Conservation (phyloP, 2,113 vertebrate genomes). For the Aptenodytes forsteri region DNA sequence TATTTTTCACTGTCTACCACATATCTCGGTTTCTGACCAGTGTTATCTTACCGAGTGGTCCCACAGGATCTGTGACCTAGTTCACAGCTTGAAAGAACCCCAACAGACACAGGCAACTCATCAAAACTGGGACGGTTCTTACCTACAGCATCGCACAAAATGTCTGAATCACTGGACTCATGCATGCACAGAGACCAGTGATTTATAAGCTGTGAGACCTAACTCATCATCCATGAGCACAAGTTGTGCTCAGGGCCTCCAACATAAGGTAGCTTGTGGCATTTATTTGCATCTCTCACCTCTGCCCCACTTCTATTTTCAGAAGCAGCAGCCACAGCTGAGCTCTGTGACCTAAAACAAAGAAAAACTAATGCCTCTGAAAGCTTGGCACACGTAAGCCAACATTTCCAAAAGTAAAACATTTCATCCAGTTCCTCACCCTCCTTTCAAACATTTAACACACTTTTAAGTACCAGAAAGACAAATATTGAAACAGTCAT, state of each 20-base stretch:
- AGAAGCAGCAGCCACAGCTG: not conserved
- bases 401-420: not conserved
- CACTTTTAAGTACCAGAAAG: not conserved
- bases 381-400: not conserved
- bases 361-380: not conserved
- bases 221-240: not conserved
- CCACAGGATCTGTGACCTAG: not conserved
- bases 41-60: not conserved
- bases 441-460: not conserved
- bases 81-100: not conserved
- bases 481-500: not conserved
- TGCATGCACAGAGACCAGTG: not conserved
- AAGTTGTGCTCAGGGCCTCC: not conserved
- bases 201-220: not conserved
- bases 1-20: not conserved
- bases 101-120: not conserved
- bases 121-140: not conserved
- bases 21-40: not conserved
- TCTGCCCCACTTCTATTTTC: not conserved
- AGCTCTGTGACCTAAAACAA: not conserved
- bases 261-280: not conserved
- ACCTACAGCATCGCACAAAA: not conserved
- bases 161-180: not conserved
- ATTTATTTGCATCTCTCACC: not conserved
- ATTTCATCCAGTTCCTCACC: not conserved